These are phyloP conservation scores for Aplodontia rufa DNA, from an alignment of 2,113 vertebrate genomes.

Conservation along the genomic window DNA sequence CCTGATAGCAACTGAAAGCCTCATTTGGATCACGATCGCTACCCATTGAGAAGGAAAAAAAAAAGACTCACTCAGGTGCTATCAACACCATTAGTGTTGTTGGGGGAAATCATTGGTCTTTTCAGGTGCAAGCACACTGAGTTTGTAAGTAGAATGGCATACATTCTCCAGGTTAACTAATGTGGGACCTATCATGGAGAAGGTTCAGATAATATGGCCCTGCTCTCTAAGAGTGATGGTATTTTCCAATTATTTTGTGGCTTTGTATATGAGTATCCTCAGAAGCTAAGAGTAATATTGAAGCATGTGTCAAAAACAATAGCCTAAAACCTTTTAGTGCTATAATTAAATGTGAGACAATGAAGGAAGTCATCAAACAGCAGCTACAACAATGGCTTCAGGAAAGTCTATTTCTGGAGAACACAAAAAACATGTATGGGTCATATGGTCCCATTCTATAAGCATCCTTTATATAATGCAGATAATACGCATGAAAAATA, in stretches of 20 bases:
- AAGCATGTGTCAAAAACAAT: not conserved
- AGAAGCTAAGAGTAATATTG: not conserved
- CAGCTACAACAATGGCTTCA: not conserved
- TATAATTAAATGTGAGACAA: conserved; percentile 34
- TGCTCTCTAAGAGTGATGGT: not conserved
- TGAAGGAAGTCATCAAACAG: conserved; percentile 7
- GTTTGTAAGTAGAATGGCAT: conserved; percentile 22
- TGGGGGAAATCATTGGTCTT: not conserved
- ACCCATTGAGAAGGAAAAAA: conserved; percentile 52
- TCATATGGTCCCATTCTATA: not conserved
- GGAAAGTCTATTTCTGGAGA: not conserved
- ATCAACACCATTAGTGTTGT: conserved; percentile 30
- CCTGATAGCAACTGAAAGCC: conserved; percentile 56
- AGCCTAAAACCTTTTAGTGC: not conserved
- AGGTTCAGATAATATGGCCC: not conserved
- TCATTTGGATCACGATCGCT: conserved; percentile 55
- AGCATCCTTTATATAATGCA: not conserved
- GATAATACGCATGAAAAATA: not conserved
- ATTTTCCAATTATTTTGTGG: not conserved
- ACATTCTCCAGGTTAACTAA: not conserved
- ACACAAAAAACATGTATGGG: not conserved
- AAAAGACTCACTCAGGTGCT: conserved; percentile 55
- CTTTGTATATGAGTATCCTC: not conserved
- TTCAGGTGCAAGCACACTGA: not conserved
- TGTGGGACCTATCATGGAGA: not conserved